Conservation (phyloP, 2,888 invertebrate species). For the Pomacea canaliculata region DNA sequence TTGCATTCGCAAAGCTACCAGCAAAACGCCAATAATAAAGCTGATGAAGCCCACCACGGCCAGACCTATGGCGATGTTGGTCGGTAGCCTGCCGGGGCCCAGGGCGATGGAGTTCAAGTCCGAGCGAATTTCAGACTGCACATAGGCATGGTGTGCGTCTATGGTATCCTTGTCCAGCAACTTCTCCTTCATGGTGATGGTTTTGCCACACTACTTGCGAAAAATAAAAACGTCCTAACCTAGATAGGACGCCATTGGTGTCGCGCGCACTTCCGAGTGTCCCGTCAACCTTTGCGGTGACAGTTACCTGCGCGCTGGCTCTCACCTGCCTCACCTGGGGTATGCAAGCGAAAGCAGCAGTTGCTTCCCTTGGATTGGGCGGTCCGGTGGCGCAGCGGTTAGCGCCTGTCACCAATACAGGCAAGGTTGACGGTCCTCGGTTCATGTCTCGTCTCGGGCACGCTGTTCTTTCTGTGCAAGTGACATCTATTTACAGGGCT, state of each 20-base stretch:
- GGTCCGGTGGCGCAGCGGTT: neutral
- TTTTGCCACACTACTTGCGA: neutral
- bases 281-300: slow-evolving; percentile 27
- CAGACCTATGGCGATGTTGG: slow-evolving; percentile 38
- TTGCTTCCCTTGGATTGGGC: slow-evolving; percentile 14
- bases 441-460: too few relatives aligned
- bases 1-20: slow-evolving; percentile 50
- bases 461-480: too few relatives aligned
- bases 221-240: slow-evolving; percentile 3
- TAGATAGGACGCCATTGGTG: slow-evolving; percentile 11
- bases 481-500: too few relatives aligned
- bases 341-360: neutral
- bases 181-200: slow-evolving; percentile 38
- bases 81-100: slow-evolving; percentile 53
- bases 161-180: slow-evolving; percentile 60
- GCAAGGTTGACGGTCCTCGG: too few relatives aligned
- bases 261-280: slow-evolving; percentile 10
- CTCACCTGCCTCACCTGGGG: slow-evolving; percentile 24
- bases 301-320: slow-evolving; percentile 19
- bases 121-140: slow-evolving; percentile 54
- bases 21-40: slow-evolving; percentile 49
- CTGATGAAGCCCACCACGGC: slow-evolving; percentile 41
- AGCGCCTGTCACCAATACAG: neutral
- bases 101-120: slow-evolving; percentile 51
- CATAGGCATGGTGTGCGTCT: slow-evolving; percentile 57